Percentiles rank a stretch among this genome's conserved stretches.
These are phyloP conservation scores for Hemiprocne comata DNA, from an alignment of 2,113 vertebrate species.

Conservation along the genomic window DNA sequence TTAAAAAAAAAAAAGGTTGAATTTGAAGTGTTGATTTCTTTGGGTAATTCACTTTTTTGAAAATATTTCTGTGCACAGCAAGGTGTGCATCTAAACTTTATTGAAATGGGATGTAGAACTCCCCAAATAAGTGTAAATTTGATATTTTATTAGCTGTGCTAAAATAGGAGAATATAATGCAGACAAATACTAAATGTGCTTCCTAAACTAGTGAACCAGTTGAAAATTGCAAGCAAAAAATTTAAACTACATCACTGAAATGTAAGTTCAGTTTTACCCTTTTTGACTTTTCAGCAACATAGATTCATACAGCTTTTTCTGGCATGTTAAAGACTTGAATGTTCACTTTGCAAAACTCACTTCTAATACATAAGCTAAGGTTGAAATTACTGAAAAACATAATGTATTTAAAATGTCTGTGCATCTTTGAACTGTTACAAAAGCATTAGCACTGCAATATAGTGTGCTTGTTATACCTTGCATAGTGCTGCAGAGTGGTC, in stretches of 20 bases:
- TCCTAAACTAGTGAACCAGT: not conserved
- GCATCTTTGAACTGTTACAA: not conserved
- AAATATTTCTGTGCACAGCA: not conserved
- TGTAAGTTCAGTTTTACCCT: not conserved
- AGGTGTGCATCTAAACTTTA: not conserved
- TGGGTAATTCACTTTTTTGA: not conserved
- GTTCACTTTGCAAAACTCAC: not conserved
- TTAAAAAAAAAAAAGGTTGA: not conserved
- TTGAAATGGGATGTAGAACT: not conserved
- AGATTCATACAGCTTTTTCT: not conserved
- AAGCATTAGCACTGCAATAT: not conserved
- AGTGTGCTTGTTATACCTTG: fast-evolving
- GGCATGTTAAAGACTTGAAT: not conserved
- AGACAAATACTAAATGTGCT: not conserved
- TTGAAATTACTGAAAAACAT: not conserved
- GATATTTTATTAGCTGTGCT: not conserved
- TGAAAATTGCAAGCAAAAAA: not conserved
- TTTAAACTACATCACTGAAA: not conserved
- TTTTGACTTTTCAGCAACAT: not conserved
- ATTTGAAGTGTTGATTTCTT: not conserved
- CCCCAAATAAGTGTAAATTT: not conserved
- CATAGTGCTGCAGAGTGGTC: not conserved
- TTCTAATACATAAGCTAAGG: slow-evolving; percentile 6
- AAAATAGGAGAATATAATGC: not conserved
- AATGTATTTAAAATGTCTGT: not conserved